A percentile compares a stretch with the other conserved stretches of the same genome.
Evolutionary conservation across 2,888 invertebrate species (phyloP).

Genomic region (Drosophila macrothrix): DNA sequence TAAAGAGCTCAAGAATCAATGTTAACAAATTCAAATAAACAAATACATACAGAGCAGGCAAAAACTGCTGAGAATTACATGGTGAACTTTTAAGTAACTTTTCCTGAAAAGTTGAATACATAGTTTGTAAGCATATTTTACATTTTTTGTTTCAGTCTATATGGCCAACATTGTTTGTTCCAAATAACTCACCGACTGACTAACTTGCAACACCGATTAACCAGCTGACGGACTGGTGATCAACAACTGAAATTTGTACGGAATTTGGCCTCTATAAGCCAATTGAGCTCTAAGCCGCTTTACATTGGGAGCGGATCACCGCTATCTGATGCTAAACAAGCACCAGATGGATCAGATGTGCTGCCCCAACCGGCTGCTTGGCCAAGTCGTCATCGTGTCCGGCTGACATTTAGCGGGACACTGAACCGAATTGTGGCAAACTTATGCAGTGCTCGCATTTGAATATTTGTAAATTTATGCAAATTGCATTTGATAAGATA

Average conservation of each 20-base stretch:
- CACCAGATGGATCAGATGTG: constrained; percentile 33
- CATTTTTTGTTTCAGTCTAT: not conserved
- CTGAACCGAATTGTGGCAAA: constrained; percentile 9
- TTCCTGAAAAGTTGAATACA: not conserved
- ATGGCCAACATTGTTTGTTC: too few species aligned
- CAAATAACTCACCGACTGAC: too few species aligned
- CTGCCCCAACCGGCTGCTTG: constrained; percentile 4
- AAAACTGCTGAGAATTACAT: not conserved
- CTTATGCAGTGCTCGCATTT: constrained; percentile 33
- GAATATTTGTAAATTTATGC: constrained; percentile 66
- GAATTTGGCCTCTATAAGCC: not conserved
- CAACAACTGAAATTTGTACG: not conserved
- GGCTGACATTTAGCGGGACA: not conserved
- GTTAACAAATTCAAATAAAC: not conserved
- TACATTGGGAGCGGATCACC: constrained; percentile 2
- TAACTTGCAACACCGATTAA: too few species aligned
- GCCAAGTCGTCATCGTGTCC: constrained; percentile 28
- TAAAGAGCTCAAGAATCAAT: constrained; percentile 1
- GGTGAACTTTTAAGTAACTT: not conserved
- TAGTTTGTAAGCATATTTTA: not conserved
- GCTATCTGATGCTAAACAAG: constrained; percentile 2
- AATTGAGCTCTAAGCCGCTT: not conserved
- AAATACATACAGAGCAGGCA: not conserved
- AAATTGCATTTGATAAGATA: constrained; percentile 58
- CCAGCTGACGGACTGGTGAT: not conserved